Percentiles rank a stretch among this genome's conserved stretches.
phyloP scores from a whole-genome alignment of 2,888 invertebrate genomes.

The Prosapia bicincta region DNA sequence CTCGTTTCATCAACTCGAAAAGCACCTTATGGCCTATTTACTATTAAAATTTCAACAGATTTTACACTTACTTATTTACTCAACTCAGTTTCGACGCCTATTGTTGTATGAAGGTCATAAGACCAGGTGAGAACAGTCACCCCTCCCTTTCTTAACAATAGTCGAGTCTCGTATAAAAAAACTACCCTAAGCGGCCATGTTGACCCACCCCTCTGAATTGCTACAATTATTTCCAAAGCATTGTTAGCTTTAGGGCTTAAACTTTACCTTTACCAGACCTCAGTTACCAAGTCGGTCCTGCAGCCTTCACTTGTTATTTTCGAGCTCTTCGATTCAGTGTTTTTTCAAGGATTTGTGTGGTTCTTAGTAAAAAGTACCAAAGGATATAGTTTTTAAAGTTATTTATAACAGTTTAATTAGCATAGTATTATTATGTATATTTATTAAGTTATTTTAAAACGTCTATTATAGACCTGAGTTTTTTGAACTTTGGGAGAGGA shows the following conservation, averaged over 20 bases:
- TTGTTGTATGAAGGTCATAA: background rate
- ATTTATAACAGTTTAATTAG: background rate
- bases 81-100: too few species aligned
- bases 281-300: background rate
- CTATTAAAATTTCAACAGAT: too few species aligned
- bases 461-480: too few species aligned
- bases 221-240: slow-evolving; percentile 23
- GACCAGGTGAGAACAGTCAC: background rate
- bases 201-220: slow-evolving; percentile 16
- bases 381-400: background rate
- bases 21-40: too few species aligned
- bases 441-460: too few species aligned
- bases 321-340: background rate
- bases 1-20: too few species aligned
- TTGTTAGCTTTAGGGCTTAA: slow-evolving; percentile 8
- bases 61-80: too few species aligned
- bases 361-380: background rate
- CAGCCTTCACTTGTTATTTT: background rate
- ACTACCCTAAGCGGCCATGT: background rate
- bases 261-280: background rate
- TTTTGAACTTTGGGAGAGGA: too few species aligned
- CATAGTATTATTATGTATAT: background rate
- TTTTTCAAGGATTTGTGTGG: background rate
- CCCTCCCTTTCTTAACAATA: background rate
- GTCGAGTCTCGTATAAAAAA: background rate